These are phyloP conservation scores for Nephila pilipes DNA, from an alignment of 1,140 invertebrate species.

Conservation along the genomic window DNA sequence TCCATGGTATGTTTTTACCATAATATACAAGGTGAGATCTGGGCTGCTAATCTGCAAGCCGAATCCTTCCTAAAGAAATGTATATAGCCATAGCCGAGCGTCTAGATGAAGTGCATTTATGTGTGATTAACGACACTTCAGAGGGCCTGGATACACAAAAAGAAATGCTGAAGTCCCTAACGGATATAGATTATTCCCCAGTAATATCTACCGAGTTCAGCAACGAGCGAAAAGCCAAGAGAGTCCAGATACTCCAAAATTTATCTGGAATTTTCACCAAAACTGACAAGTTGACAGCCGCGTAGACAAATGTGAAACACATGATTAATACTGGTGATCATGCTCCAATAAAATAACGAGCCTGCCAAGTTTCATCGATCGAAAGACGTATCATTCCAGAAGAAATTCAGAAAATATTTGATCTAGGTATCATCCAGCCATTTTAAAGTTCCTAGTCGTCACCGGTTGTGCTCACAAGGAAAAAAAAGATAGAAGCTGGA, in stretches of 20 bases:
- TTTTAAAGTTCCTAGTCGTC: constrained; percentile 60
- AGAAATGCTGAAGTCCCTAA: neutral
- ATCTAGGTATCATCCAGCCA: neutral
- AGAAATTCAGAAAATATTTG: neutral
- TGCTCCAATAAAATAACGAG: neutral
- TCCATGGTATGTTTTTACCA: neutral
- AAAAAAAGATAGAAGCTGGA: constrained; percentile 82
- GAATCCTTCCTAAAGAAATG: neutral
- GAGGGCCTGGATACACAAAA: neutral
- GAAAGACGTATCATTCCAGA: neutral
- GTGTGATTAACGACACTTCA: neutral
- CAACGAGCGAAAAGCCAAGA: neutral
- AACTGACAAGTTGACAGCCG: neutral
- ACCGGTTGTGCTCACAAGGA: constrained; percentile 81
- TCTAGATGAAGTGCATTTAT: neutral
- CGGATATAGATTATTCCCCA: neutral
- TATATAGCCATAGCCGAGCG: no score
- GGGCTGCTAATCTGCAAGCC: neutral
- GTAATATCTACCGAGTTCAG: neutral
- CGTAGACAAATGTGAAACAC: neutral
- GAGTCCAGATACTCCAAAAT: neutral
- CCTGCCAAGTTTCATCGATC: neutral
- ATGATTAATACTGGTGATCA: neutral
- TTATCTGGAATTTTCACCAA: constrained; percentile 19
- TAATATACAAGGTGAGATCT: neutral